Conservation (phyloP, 2,888 invertebrate genomes). For the Periphyllus acericola region DNA sequence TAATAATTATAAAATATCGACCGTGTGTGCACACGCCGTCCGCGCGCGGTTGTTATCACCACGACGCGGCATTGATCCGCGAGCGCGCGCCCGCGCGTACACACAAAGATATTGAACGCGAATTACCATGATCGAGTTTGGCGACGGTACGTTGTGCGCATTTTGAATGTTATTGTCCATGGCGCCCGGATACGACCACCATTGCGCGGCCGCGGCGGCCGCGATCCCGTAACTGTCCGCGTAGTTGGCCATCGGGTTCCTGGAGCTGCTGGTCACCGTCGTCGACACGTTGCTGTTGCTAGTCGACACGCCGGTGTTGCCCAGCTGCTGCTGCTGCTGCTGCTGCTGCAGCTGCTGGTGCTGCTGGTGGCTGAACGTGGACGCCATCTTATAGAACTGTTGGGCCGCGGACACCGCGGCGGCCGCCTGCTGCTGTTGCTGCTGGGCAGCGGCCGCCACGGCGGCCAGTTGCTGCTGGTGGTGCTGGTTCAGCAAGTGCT, state of each 20-base stretch:
- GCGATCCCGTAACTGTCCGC: conserved; percentile 55
- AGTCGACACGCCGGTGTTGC: conserved; percentile 52
- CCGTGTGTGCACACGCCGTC: neutral
- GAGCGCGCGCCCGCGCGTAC: neutral
- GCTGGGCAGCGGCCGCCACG: conserved; percentile 66
- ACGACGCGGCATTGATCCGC: neutral
- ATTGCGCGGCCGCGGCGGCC: conserved; percentile 58
- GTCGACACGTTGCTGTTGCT: conserved; percentile 57
- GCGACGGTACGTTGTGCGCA: conserved; percentile 60
- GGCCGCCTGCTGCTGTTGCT: conserved; percentile 66
- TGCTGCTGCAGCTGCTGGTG: conserved; percentile 70
- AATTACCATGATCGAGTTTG: conserved; percentile 57
- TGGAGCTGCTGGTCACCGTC: conserved; percentile 57
- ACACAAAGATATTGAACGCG: neutral
- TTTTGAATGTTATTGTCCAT: conserved; percentile 62
- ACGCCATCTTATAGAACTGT: conserved; percentile 63
- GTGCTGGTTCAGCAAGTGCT: conserved; percentile 66
- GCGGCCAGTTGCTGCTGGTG: conserved; percentile 67
- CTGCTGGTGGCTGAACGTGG: conserved; percentile 65
- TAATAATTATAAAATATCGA: neutral
- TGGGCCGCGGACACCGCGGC: conserved; percentile 63
- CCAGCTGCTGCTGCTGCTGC: conserved; percentile 68
- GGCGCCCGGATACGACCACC: conserved; percentile 55
- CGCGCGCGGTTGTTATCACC: conserved; percentile 28
- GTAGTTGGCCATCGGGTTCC: conserved; percentile 57